Evolutionary conservation across 2,888 invertebrate genomes (phyloP).

Genomic region (Troilus luridus): DNA sequence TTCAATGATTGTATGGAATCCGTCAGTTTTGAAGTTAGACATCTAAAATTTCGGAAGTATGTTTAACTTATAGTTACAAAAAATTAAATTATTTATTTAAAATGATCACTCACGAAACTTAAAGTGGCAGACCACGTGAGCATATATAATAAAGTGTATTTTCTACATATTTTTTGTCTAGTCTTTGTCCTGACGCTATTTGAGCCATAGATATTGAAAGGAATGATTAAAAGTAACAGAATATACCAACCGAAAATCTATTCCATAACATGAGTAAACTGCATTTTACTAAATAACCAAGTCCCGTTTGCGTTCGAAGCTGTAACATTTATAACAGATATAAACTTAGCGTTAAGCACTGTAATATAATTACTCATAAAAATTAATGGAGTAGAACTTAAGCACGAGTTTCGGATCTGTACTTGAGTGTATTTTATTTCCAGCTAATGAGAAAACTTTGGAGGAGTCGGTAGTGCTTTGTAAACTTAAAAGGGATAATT

Average conservation of each 20-base stretch:
- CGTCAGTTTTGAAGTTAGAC: too few species aligned
- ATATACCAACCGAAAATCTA: background rate
- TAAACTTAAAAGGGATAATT: background rate
- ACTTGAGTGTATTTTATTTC: constrained; percentile 27
- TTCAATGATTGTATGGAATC: too few species aligned
- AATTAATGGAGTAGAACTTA: constrained; percentile 24
- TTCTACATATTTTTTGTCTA: too few species aligned
- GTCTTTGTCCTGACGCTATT: too few species aligned
- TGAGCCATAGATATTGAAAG: too few species aligned
- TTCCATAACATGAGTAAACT: background rate
- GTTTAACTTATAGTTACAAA: too few species aligned
- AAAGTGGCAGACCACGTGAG: too few species aligned
- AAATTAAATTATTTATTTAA: too few species aligned
- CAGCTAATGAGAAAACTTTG: constrained; percentile 11
- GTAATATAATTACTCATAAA: constrained; percentile 9
- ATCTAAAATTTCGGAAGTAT: too few species aligned
- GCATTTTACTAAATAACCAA: background rate
- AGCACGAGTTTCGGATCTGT: background rate
- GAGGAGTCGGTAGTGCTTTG: background rate
- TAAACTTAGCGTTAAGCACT: constrained; percentile 9
- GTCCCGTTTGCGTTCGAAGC: constrained; percentile 1
- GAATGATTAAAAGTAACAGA: background rate
- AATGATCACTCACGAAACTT: too few species aligned
- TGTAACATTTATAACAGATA: constrained; percentile 3
- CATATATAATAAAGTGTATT: too few species aligned